These are phyloP conservation scores for Drosophila paranaensis DNA, from an alignment of 2,888 invertebrate genomes.

Conservation along the genomic window DNA sequence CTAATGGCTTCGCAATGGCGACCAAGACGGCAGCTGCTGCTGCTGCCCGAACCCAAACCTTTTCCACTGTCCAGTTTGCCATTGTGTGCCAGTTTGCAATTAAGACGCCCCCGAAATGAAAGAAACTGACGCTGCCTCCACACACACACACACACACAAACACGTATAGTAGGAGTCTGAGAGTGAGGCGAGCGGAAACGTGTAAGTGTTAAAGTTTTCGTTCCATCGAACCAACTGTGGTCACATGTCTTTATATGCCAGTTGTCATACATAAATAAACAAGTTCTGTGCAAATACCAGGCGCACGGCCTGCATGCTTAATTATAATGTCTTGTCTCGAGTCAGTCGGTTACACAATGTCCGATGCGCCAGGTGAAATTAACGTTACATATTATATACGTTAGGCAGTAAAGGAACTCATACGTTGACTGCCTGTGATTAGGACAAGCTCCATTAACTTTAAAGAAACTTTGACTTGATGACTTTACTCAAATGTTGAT, in stretches of 20 bases:
- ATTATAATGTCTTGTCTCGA: conserved; percentile 46
- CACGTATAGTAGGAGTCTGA: not conserved
- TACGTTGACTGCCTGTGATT: not conserved
- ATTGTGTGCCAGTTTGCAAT: conserved; percentile 76
- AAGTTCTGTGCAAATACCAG: conserved; percentile 15
- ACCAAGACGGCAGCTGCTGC: conserved; percentile 39
- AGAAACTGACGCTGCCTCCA: conserved; percentile 28
- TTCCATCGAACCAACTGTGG: conserved; percentile 24
- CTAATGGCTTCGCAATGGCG: conserved; percentile 63
- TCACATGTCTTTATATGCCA: conserved; percentile 70
- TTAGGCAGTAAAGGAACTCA: not conserved
- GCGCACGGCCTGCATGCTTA: conserved; percentile 45
- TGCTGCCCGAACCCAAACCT: conserved; percentile 18
- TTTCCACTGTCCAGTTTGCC: conserved; percentile 31
- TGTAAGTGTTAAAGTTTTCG: conserved; percentile 43
- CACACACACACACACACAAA: not conserved
- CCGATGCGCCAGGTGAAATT: conserved; percentile 7
- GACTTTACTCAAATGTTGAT: not conserved
- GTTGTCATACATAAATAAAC: conserved; percentile 70
- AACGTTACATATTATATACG: conserved; percentile 6
- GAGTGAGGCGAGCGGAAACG: conserved; percentile 12
- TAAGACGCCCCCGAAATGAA: conserved; percentile 66
- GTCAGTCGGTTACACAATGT: conserved; percentile 27
- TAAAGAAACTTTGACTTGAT: not conserved
- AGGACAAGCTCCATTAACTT: not conserved